Base-by-base conservation (phyloP, 2,113 vertebrate species). In the Oreocharis arfaki region DNA sequence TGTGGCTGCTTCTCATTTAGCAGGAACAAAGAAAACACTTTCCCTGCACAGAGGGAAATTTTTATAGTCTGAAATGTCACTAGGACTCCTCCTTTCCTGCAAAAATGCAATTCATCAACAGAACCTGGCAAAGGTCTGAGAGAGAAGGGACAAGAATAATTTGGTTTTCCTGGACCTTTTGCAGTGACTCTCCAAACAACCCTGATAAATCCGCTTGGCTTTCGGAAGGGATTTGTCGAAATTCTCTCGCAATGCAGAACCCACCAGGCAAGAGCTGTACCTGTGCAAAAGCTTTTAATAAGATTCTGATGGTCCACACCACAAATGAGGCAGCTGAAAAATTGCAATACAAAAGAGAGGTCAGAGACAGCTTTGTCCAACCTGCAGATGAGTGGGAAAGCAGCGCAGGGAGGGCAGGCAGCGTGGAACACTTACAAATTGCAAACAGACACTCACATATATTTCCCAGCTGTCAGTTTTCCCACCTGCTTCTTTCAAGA, bases 401-500 rank as follows among this genome's bases (percentile, higher is more conserved):
- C 71, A 74, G 73, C 37, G 3, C 26, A 14, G n/a, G 27, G 81
- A 91, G 50, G 28, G 30, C 77, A 84, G 91, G 1, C 21, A 13
- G 65, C 0, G 5, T 26, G 42, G 30, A 70, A 33, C 39, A 7
- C 7, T 93, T 4, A 35, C 7, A 77, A 28, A 44, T 7, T 7
- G 14, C 79, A 76, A 11, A n/a, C 1, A 47, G n/a, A 37, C 35
- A 68, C 67, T 61, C 28, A 41, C 10, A 33, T 5, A 0, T 32
- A 63, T 83, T 50, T 67, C 32, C 75, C 1, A 19, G 27, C 19
- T 85, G 84, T 61, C 81, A 20, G 9, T 39, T 85, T 74, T 80
- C 63, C 70, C 90, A 93, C 30, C 91, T 88, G 87, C 59, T 65
- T 5, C 77, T 91, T 95, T 96, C 90, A 87, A 77, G 84, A 47